phyloP scores from a whole-genome alignment of 2,888 invertebrate genomes.

The Cacoxenus indagator region DNA sequence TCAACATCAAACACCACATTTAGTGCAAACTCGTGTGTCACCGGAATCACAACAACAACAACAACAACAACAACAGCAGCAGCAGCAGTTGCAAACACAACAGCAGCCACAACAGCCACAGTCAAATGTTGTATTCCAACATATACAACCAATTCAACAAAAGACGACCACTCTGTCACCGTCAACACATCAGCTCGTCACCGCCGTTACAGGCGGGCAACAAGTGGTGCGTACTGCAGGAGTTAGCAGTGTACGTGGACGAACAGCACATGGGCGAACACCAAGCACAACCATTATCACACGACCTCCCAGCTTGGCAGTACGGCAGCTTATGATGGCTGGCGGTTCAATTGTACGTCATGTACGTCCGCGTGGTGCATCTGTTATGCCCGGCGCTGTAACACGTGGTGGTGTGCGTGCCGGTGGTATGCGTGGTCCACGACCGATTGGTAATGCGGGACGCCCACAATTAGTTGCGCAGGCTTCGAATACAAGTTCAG shows the following conservation, averaged over 20 bases:
- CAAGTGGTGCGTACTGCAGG: slow-evolving; percentile 43
- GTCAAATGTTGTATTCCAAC: slow-evolving; percentile 62
- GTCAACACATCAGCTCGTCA: slow-evolving; percentile 43
- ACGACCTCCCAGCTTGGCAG: slow-evolving; percentile 14
- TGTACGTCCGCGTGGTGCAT: slow-evolving; percentile 39
- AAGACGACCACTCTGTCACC: slow-evolving; percentile 34
- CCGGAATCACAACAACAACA: slow-evolving; percentile 33
- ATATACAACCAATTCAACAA: slow-evolving; percentile 54
- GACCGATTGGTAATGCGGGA: slow-evolving; percentile 23
- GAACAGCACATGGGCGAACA: slow-evolving; percentile 38
- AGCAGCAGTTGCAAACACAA: too few relatives aligned
- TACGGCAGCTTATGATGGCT: slow-evolving; percentile 40
- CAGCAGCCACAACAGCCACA: slow-evolving; percentile 44
- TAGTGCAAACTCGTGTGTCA: slow-evolving; percentile 58
- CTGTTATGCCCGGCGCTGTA: slow-evolving; percentile 31
- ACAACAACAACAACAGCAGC: slow-evolving; percentile 36
- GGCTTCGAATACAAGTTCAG: slow-evolving; percentile 9
- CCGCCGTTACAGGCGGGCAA: slow-evolving; percentile 35
- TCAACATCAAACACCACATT: slow-evolving; percentile 55
- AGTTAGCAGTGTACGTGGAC: slow-evolving; percentile 40
- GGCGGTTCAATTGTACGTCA: slow-evolving; percentile 42
- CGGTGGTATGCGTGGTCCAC: slow-evolving; percentile 37
- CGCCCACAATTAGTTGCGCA: not conserved
- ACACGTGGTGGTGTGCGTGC: slow-evolving; percentile 46
- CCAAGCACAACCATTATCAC: slow-evolving; percentile 39